Evolutionary conservation across 2,888 invertebrate genomes (phyloP).

Genomic region (Volucella zonaria): DNA sequence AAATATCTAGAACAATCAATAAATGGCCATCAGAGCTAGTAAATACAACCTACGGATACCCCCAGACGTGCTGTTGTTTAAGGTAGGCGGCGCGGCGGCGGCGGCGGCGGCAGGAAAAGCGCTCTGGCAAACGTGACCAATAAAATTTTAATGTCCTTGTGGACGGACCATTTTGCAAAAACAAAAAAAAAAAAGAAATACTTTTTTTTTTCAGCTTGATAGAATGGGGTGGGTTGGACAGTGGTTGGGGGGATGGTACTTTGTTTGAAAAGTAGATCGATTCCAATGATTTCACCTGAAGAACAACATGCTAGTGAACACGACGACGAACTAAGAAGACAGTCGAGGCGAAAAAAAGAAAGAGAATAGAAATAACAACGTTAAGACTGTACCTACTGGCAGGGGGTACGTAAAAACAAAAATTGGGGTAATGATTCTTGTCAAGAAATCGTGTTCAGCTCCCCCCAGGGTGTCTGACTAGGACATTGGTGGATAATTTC

Average conservation of each 20-base stretch:
- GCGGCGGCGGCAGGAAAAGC: too few species aligned
- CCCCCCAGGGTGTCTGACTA: conserved; percentile 26
- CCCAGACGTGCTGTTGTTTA: too few species aligned
- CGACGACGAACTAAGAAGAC: not conserved
- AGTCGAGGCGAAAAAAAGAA: not conserved
- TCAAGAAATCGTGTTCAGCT: conserved; percentile 46
- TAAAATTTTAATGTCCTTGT: conserved; percentile 64
- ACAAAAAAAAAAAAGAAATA: conserved; percentile 22
- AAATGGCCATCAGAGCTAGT: conserved; percentile 65
- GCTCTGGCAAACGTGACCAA: conserved; percentile 58
- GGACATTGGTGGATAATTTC: conserved; percentile 62
- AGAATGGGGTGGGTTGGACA: not conserved
- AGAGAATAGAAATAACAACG: not conserved
- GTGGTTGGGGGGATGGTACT: not conserved
- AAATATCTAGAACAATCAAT: conserved; percentile 57
- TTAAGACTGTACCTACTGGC: not conserved
- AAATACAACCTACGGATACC: conserved; percentile 12
- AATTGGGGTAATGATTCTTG: conserved; percentile 47
- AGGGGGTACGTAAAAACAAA: not conserved
- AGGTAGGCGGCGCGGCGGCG: too few species aligned
- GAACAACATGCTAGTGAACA: conserved; percentile 28
- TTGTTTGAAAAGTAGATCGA: conserved; percentile 1
- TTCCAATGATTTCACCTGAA: conserved; percentile 41
- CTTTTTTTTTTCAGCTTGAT: conserved; percentile 8
- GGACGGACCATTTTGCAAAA: conserved; percentile 32